These are phyloP conservation scores for Characodon lateralis DNA, from an alignment of 2,797 vertebrate species.

Conservation along the genomic window DNA sequence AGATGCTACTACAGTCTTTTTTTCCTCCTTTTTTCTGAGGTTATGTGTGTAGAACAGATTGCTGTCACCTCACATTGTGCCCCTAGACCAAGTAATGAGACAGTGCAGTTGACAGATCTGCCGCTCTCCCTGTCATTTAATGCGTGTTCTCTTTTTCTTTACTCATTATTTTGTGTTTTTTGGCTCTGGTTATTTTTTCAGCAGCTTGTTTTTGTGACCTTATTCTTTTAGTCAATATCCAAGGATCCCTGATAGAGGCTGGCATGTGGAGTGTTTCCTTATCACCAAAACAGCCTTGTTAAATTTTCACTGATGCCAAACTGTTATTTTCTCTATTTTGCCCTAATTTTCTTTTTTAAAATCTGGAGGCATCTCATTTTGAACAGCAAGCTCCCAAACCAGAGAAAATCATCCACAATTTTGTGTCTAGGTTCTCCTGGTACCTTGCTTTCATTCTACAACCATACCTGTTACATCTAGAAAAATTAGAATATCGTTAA, in stretches of 20 bases:
- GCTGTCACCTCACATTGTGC: constrained; percentile 41
- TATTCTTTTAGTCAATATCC: constrained; percentile 18
- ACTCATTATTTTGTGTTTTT: constrained; percentile 47
- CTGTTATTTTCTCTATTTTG: background rate
- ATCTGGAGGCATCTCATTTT: background rate
- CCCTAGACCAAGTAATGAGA: constrained; percentile 60
- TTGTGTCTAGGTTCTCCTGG: background rate
- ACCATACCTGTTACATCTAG: background rate
- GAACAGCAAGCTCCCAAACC: background rate
- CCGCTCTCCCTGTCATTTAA: constrained; percentile 47
- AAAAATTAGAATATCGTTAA: background rate
- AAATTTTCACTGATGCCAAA: background rate
- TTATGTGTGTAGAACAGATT: constrained; percentile 15
- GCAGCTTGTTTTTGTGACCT: constrained; percentile 19
- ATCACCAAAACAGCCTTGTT: background rate
- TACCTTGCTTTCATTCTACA: background rate
- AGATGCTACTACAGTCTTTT: constrained; percentile 18
- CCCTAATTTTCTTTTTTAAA: background rate
- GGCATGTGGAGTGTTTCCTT: background rate
- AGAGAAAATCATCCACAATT: background rate
- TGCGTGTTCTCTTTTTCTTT: constrained; percentile 27
- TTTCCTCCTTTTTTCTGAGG: constrained; percentile 1
- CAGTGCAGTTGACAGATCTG: constrained; percentile 35
- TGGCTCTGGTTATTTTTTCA: constrained; percentile 26
- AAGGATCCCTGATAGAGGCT: constrained; percentile 7